Evolutionary conservation across 2,113 vertebrate genomes (phyloP).

Genomic region (Phrynosoma blainvillii): DNA sequence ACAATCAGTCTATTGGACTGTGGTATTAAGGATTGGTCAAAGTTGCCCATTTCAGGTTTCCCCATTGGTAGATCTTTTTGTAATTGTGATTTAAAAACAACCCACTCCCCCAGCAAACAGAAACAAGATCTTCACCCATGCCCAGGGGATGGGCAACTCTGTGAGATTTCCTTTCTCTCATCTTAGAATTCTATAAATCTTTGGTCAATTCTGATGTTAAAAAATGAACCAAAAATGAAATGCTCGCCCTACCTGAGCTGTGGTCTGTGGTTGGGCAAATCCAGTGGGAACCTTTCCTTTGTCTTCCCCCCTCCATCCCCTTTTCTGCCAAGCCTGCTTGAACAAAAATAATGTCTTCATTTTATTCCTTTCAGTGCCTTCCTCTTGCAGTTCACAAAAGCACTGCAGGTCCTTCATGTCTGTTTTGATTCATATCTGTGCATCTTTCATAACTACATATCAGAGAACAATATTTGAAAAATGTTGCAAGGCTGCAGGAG

Average conservation of each 20-base stretch:
- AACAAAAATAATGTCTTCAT: not conserved
- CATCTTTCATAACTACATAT: slow-evolving; percentile 27
- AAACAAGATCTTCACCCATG: not conserved
- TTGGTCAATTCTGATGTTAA: not conserved
- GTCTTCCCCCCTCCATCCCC: too few species aligned
- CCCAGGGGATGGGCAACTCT: not conserved
- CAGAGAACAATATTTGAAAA: slow-evolving; percentile 24
- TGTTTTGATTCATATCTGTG: slow-evolving; percentile 23
- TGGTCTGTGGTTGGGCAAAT: not conserved
- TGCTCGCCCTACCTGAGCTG: not conserved
- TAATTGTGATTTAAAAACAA: too few species aligned
- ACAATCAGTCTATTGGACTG: too few species aligned
- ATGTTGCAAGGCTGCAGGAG: not conserved
- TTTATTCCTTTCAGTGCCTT: not conserved
- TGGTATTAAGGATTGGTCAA: too few species aligned
- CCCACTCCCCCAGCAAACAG: too few species aligned
- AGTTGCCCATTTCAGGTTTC: too few species aligned
- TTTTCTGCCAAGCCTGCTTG: not conserved
- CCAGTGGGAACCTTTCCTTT: not conserved
- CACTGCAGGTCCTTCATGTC: not conserved
- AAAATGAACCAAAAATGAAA: too few species aligned
- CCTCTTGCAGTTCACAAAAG: not conserved
- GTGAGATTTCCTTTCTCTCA: not conserved
- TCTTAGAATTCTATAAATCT: not conserved
- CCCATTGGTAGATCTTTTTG: too few species aligned